Conservation (phyloP, 2,888 invertebrate genomes). For the Eremobia ochroleuca region DNA sequence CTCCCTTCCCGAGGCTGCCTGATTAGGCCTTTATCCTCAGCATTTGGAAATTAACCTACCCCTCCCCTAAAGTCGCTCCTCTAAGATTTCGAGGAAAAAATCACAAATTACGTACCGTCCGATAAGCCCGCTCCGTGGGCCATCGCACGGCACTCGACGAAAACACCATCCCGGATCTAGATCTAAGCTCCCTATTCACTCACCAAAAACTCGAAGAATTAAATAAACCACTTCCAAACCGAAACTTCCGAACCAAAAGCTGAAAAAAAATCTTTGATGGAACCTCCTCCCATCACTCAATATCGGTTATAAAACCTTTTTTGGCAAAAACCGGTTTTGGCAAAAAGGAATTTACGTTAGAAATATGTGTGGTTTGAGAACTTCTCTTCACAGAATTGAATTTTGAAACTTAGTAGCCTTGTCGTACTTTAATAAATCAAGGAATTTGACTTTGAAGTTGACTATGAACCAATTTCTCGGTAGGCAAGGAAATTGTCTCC, state of each 20-base stretch:
- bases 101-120: too few species aligned
- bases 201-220: too few species aligned
- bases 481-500: not conserved
- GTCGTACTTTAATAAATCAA: constrained; percentile 22
- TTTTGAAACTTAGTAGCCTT: constrained; percentile 23
- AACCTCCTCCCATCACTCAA: constrained; percentile 12
- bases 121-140: too few species aligned
- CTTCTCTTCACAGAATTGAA: constrained; percentile 12
- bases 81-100: too few species aligned
- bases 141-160: too few species aligned
- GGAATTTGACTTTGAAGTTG: constrained; percentile 20
- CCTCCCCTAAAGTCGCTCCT: too few species aligned
- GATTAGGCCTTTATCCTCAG: too few species aligned
- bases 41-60: too few species aligned
- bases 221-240: constrained; percentile 15
- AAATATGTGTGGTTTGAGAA: constrained; percentile 32
- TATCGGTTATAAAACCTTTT: constrained; percentile 35
- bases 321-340: constrained; percentile 17
- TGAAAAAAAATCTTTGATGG: constrained; percentile 23
- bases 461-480: constrained; percentile 9
- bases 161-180: too few species aligned
- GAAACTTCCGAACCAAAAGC: constrained; percentile 18
- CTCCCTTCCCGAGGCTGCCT: too few species aligned
- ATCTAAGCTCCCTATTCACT: too few species aligned
- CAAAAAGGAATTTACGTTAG: constrained; percentile 13